Percentiles rank a stretch among this genome's conserved stretches.
Conservation (phyloP, 2,888 invertebrate genomes). For the Sepioteuthis lessoniana region DNA sequence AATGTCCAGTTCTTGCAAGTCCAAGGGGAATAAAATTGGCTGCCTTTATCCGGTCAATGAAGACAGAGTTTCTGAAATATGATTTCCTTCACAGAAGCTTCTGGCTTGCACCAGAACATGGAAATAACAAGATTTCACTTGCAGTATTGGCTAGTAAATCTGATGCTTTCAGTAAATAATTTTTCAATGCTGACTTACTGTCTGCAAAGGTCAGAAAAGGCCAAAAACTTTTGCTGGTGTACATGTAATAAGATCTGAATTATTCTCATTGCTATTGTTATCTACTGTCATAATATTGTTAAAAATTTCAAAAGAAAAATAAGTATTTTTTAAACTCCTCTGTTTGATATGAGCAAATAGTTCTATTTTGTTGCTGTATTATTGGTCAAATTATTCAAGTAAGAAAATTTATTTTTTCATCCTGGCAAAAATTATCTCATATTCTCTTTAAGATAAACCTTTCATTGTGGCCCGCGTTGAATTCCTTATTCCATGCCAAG, state of each 20-base stretch:
- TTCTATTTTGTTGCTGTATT: too few relatives aligned
- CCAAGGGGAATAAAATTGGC: constrained; percentile 33
- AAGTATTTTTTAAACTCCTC: too few relatives aligned
- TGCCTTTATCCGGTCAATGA: background rate
- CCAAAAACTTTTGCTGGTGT: background rate
- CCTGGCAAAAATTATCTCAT: too few relatives aligned
- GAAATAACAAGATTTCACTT: background rate
- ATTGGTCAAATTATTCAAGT: too few relatives aligned
- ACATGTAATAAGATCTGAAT: background rate
- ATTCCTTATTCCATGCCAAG: too few relatives aligned
- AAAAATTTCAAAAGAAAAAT: background rate
- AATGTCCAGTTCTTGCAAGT: background rate
- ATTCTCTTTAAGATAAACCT: too few relatives aligned
- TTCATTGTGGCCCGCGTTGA: too few relatives aligned
- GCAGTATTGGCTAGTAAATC: background rate
- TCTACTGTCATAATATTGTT: background rate
- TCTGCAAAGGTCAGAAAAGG: background rate
- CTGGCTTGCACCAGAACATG: background rate
- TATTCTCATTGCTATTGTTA: background rate
- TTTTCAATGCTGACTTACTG: background rate
- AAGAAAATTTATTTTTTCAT: too few relatives aligned
- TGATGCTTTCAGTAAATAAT: background rate
- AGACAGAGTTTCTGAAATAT: constrained; percentile 5
- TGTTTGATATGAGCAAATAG: too few relatives aligned
- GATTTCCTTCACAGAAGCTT: background rate